A percentile compares a stretch with the other conserved stretches of the same genome.
Evolutionary conservation across 2,888 invertebrate species (phyloP).

Genomic region (Dioctria linearis): DNA sequence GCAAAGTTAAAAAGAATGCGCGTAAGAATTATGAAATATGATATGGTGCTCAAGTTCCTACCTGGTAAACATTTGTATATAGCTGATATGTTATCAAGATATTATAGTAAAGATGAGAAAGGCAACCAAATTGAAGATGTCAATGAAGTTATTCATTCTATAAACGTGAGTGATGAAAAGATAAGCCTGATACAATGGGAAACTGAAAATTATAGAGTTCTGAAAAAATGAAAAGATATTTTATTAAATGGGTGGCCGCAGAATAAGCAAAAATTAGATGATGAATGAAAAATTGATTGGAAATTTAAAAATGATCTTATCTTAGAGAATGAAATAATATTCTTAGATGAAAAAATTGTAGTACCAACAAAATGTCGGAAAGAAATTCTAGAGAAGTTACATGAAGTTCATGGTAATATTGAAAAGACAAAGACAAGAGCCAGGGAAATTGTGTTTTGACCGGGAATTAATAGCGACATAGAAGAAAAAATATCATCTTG

Average conservation of each 20-base stretch:
- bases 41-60: no score
- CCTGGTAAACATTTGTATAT: not conserved
- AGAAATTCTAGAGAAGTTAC: not conserved
- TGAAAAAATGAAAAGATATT: not conserved
- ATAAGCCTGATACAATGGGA: not conserved
- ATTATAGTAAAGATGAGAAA: slow-evolving; percentile 3
- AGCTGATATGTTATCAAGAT: not conserved
- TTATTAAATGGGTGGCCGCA: not conserved
- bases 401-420: not conserved
- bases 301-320: not conserved
- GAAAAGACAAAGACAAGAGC: not conserved
- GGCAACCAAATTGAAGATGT: not conserved
- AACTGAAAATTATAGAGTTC: not conserved
- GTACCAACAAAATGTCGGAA: not conserved
- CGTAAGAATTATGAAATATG: no score
- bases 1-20: no score
- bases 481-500: no score
- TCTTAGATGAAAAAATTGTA: not conserved
- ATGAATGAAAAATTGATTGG: not conserved
- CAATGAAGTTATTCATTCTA: not conserved
- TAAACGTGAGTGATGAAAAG: not conserved
- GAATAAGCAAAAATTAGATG: slow-evolving; percentile 2
- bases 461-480: not conserved
- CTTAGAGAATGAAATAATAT: not conserved
- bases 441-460: not conserved